A percentile compares a stretch with the other conserved stretches of the same genome.
phyloP scores from a whole-genome alignment of 1,140 invertebrate genomes.

The Ctenoplectra terminalis region DNA sequence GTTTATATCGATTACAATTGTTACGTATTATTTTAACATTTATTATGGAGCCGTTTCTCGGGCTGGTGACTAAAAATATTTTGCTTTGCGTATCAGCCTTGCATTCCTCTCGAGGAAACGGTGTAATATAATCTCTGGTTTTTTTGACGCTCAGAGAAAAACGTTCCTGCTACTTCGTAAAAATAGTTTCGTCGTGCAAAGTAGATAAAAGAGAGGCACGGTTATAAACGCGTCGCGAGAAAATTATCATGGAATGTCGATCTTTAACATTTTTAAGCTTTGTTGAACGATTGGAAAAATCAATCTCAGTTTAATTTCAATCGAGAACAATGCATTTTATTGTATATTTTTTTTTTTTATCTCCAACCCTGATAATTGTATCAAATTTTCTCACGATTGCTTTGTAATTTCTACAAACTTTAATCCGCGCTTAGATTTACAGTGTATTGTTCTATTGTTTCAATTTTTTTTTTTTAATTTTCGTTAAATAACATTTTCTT shows the following conservation, averaged over 20 bases:
- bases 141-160: background rate
- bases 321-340: background rate
- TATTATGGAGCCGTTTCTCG: background rate
- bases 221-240: background rate
- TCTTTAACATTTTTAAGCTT: background rate
- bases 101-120: background rate
- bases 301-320: background rate
- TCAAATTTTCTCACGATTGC: background rate
- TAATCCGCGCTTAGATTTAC: background rate
- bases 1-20: conserved; percentile 8
- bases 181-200: background rate
- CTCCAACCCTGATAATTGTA: background rate
- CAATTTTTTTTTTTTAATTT: background rate
- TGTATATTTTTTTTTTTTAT: background rate
- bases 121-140: background rate
- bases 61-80: background rate
- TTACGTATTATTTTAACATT: background rate
- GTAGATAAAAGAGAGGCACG: background rate
- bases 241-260: background rate
- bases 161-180: background rate
- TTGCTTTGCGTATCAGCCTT: background rate
- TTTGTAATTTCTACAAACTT: background rate
- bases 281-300: background rate
- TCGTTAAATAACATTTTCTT: background rate
- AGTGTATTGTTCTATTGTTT: background rate